A percentile compares a stretch with the other conserved stretches of the same genome.
phyloP scores from a whole-genome alignment of 2,113 vertebrate species.

The Pyxicephalus adspersus region DNA sequence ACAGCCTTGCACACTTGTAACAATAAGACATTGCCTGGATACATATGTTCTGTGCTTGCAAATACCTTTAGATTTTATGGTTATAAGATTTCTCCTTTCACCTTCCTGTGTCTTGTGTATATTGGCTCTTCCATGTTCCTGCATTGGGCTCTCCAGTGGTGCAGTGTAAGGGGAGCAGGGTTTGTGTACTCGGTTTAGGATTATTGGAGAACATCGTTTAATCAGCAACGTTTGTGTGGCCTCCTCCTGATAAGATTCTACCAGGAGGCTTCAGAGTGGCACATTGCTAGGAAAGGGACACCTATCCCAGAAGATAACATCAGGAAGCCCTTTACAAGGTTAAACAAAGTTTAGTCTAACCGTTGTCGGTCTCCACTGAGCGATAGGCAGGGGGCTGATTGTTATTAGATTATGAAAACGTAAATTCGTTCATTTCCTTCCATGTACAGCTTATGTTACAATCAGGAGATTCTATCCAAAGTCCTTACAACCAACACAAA shows the following conservation, averaged over 20 bases:
- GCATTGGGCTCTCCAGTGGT: neutral
- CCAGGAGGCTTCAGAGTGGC: conserved; percentile 1
- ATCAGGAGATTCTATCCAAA: conserved; percentile 30
- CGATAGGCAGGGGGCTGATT: conserved; percentile 30
- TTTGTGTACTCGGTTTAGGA: neutral
- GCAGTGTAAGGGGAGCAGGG: neutral
- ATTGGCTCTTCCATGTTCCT: neutral
- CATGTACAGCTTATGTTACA: conserved; percentile 43
- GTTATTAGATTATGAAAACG: conserved; percentile 52
- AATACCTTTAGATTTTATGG: conserved; percentile 48
- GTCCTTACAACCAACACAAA: neutral
- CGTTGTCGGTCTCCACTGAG: conserved; percentile 37
- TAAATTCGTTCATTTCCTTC: conserved; percentile 38
- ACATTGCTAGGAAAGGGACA: conserved; percentile 26
- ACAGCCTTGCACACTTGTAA: conserved; percentile 13
- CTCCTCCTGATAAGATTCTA: neutral
- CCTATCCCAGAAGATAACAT: conserved; percentile 35
- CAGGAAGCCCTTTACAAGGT: conserved; percentile 49
- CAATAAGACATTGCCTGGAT: conserved; percentile 32
- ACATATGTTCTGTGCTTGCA: conserved; percentile 31
- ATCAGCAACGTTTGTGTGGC: conserved; percentile 28
- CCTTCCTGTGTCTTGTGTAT: conserved; percentile 47
- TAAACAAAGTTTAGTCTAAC: conserved; percentile 51
- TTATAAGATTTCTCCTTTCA: conserved; percentile 34
- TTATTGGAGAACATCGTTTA: neutral